Base-by-base conservation (phyloP, 2,797 vertebrate species). In the Bryconaethiops microstoma region DNA sequence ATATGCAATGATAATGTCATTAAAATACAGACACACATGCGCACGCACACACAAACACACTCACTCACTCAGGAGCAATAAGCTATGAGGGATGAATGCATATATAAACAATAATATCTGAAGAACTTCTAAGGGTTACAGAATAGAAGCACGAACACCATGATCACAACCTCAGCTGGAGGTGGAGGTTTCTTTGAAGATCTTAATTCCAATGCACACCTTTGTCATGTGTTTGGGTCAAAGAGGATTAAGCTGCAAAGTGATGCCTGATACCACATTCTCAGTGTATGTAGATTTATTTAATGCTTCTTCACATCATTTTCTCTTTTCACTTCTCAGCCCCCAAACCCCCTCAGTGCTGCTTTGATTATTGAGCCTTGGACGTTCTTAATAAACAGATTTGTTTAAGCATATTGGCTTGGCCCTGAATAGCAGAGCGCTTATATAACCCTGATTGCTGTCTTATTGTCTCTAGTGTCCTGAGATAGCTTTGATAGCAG, bases 301-400 rank as follows among this genome's bases (percentile, higher is more conserved):
- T 55, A 57, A 54, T 54, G 50, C 69, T 19, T 50, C 69, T 19
- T 19, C 55, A 52, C 48, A 29, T 72, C 69, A 72, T 19, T 48
- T 35, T 55, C 25, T 54, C 69, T 35, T 14, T 16, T 1, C 8
- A 25, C 25, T 7, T 54, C 69, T 54, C 10, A 72, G 52, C 48
- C 14, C 3, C 23, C 50, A 54, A 72, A 55, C 19, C 48, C 48
- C 50, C 16, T 12, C 52, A 35, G 19, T 57, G 52, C 52, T 39
- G 70, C 25, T 39, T 55, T 57, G 69, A 54, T 54, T 35, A 72
- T 17, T 35, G 50, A 25, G 69, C 16, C n/a, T 35, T 40, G 52
- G 50, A 39, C 6, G 2, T 7, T 39, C 23, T 55, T 55, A 57
- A 25, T 19, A 39, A 19, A 57, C 48, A 2, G 23, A 54, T 73